Evolutionary conservation across 2,797 vertebrate genomes (phyloP).

Genomic region (Danio kyathit): DNA sequence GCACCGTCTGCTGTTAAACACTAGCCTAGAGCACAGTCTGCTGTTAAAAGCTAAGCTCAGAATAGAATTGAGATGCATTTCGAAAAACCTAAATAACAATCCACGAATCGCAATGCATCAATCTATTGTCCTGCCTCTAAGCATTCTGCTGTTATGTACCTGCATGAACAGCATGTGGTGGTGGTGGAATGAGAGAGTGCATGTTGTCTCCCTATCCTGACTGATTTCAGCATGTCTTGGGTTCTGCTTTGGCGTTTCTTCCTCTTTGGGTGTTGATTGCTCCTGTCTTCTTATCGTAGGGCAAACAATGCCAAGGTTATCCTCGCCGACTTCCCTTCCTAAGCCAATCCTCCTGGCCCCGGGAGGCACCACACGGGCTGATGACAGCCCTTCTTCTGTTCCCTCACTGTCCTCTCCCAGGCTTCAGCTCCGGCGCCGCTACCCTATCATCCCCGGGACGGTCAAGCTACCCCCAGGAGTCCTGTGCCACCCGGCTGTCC

Average conservation of each 20-base stretch:
- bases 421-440: slow-evolving; percentile 82
- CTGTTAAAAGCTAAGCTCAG: too few relatives aligned
- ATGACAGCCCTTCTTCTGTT: slow-evolving; percentile 62
- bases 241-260: slow-evolving; percentile 21
- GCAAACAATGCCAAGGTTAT: slow-evolving; percentile 62
- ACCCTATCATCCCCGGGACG: slow-evolving; percentile 87
- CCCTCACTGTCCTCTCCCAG: slow-evolving; percentile 68
- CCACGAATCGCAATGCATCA: too few relatives aligned
- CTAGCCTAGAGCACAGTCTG: too few relatives aligned
- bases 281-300: slow-evolving; percentile 63
- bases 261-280: slow-evolving; percentile 17
- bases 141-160: slow-evolving; percentile 21
- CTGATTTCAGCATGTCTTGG: slow-evolving; percentile 7
- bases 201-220: slow-evolving; percentile 11
- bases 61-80: too few relatives aligned
- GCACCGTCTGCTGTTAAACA: too few relatives aligned
- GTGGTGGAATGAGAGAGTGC: background rate
- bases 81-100: too few relatives aligned
- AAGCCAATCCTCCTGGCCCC: slow-evolving; percentile 65
- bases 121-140: too few relatives aligned
- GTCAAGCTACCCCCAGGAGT: slow-evolving; percentile 86
- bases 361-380: slow-evolving; percentile 56
- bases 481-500: slow-evolving; percentile 50
- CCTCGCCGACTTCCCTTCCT: slow-evolving; percentile 57
- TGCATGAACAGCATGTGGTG: background rate